These are phyloP conservation scores for Cetonia aurata DNA, from an alignment of 2,888 invertebrate genomes.

Conservation along the genomic window DNA sequence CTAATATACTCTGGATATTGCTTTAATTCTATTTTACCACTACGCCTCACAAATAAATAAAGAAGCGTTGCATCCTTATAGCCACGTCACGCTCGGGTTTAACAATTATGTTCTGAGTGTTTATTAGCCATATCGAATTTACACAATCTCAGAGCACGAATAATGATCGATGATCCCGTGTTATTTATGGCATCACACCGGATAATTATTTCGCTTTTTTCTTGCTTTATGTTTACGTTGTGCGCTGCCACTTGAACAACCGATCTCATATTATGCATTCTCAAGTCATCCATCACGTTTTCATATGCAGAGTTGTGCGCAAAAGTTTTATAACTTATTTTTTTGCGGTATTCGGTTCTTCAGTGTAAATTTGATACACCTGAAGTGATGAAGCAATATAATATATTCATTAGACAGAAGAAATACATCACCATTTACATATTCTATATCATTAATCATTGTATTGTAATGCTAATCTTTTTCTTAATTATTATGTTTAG, in stretches of 20 bases:
- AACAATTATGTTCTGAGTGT: conserved; percentile 12
- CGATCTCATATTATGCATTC: conserved; percentile 3
- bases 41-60: background rate
- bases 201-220: conserved; percentile 4
- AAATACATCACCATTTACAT: no score
- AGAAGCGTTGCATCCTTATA: background rate
- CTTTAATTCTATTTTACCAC: background rate
- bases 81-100: background rate
- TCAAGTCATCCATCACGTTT: background rate
- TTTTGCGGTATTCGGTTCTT: no score
- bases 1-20: background rate
- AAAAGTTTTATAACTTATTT: background rate
- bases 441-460: no score
- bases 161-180: conserved; percentile 15
- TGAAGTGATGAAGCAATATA: no score
- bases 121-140: conserved; percentile 30
- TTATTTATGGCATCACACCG: conserved; percentile 14
- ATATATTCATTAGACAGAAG: no score
- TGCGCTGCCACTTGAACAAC: conserved; percentile 4
- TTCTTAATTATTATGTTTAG: no score
- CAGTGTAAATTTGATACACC: no score
- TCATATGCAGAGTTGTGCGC: conserved; percentile 3
- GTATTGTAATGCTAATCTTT: no score
- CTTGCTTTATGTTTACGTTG: background rate
- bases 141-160: conserved; percentile 21